Evolutionary conservation across 2,113 vertebrate genomes (phyloP), one percentile per base, ranked within the genome.

Genomic region (Barnardius zonarius): DNA sequence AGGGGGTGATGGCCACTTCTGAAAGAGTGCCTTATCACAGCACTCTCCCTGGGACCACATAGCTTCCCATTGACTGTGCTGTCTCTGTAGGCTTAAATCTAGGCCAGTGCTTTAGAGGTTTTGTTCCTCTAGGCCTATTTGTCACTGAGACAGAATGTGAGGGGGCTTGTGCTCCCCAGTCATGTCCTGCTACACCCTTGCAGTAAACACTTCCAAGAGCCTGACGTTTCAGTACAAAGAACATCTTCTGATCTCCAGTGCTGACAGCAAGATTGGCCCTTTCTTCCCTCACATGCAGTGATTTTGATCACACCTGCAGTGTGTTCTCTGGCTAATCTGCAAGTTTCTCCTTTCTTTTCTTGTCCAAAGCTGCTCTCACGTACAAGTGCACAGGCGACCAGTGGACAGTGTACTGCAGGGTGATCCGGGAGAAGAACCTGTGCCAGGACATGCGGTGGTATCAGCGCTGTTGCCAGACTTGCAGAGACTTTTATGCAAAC

Each of bases 361-460:
- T 62, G 37, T 69, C 93, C 97, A 67, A 95, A 99, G 99, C 99
- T 86, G 99, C 99, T 82, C 98, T 99, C 96, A 99, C 99, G 19
- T 99, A 99, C 97, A 99, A 99, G 93, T 99, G 99, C 95, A 97
- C 97, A 4, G 98, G 99, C 30, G 99, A 99, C 97, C 99, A 99
- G 98, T 99, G 99, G 99, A 98, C 98, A 10, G 99, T 99, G 88
- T 99, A 99, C 96, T 99, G 99, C 88, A 97, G 98, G 62, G 98
- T 99, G 97, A 98, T 99, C 95, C 98, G 99, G 4, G 99, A 99
- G 95, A 99, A 99, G 98, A 98, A 99, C 92, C 98, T 99, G 48
- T 99, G 99, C 92, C 98, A 98, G 96, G 99, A 99, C 98, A 99
- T 99, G 99, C 97, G 99, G 89, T 99, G 99, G 99, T 99, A 99